Base-by-base conservation (phyloP, 1,140 invertebrate species). In the Augochlora pura region DNA sequence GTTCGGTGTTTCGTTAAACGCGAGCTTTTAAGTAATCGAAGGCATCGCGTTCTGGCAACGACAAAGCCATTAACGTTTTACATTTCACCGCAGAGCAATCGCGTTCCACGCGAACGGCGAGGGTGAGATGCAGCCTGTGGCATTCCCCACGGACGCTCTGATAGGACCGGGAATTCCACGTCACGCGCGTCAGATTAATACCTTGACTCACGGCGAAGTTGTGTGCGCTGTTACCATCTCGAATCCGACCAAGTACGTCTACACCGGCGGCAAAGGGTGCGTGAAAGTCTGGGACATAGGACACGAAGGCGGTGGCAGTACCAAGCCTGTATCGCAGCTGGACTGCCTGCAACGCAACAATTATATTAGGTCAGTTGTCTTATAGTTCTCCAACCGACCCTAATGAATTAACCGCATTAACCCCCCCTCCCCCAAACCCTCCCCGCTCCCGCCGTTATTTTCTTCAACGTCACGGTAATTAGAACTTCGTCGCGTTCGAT, bases 231-330 rank as follows among this genome's bases (percentile, higher is more conserved):
- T 94, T 93, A 99, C 93, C 93, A 97, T 94, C 95, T 99, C 94
- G 92, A 97, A 97, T 93, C 96, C 97, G 57, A 98, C 97, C 75
- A 96, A 98, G 91, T 97, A 98, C 92, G 98, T 99, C 9, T 99
- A 99, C 93, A 99, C 99, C 18, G 99, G 99, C n/a, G 99, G 99
- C 71, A 99, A 99, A 93, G 98, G 99, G 64, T 99, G 98, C 93
- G 98, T 99, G 64, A 99, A 99, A 94, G 97, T 99, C n/a, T 97
- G 96, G 96, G 96, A 97, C 89, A 97, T 99, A 86, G 96, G 96
- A 88, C 96, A 97, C 88, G 96, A 97, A 5, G 96, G 95, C 18
- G 94, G 92, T 60, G 82, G 86, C 46, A 95, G 94, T 60, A 97
- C 97, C 83, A 96, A 95, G 90, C 97, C 98, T 8, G 95, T 99